Evolutionary conservation across 2,888 invertebrate species (phyloP), one percentile per base, ranked within the genome.

Genomic region (Aporophyla lueneburgensis): DNA sequence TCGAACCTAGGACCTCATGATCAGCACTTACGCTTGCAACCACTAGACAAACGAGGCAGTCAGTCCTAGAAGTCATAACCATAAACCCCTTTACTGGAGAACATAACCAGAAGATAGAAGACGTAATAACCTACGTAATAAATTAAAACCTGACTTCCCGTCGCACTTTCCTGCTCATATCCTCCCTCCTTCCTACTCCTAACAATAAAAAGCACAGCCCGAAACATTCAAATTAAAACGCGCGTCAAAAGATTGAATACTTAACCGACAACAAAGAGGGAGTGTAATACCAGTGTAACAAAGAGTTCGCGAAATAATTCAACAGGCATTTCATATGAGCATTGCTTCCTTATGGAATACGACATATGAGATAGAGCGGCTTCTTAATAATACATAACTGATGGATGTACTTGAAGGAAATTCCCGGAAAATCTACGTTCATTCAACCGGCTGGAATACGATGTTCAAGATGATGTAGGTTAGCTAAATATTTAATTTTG

Each of bases 271-370:
- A 78, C 84, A 86, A 83, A 87, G 76, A 76, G 53, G n/a, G 65
- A 27, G 69, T 83, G 61, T 75, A 77, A 84, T 76, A 69, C 76
- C 67, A 81, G 33, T 56, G 75, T 76, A 67, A 80, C 88, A 86
- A 86, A 85, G 74, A 84, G 69, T 65, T 78, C 68, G 43, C 78
- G 58, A 80, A 86, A 87, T 87, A 88, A 87, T 88, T 87, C 82
- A 84, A 78, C 63, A 87, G 80, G 86, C 83, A 87, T 87, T 87
- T 87, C 87, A 88, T 88, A 88, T 87, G 78, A 80, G 71, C 85
- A 88, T 87, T 86, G 89, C 88, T 87, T 83, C 75, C 78, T 76
- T 75, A 76, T 80, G 73, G 73, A 87, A 84, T 74, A 86, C 70
- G 88, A 86, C 83, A 77, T 82, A 81, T 82, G 80, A 85, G 78